Percentiles rank a stretch among this genome's conserved stretches.
Evolutionary conservation across 2,797 vertebrate species (phyloP).

Genomic region (Halcyon smyrnensis): DNA sequence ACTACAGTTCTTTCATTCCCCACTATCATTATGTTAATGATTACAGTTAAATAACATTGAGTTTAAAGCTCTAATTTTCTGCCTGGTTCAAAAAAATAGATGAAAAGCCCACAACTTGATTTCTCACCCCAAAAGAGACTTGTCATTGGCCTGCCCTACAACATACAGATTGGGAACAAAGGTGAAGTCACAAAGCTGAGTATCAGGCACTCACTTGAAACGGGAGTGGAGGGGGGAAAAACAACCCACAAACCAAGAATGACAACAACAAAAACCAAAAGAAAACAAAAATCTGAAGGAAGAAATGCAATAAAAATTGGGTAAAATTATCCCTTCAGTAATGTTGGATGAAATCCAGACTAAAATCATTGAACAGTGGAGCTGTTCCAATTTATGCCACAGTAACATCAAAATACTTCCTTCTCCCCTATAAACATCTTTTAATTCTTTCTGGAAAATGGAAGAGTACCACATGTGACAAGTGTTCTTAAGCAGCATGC

Average conservation of each 20-base stretch:
- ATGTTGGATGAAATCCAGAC: conserved; percentile 17
- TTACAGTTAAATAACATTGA: background rate
- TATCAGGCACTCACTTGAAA: background rate
- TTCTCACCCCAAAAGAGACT: background rate
- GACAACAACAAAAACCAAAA: background rate
- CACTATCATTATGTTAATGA: background rate
- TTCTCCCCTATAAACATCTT: conserved; percentile 13
- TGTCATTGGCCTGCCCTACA: background rate
- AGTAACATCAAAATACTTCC: conserved; percentile 32
- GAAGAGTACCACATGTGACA: background rate
- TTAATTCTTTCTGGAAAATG: conserved; percentile 18
- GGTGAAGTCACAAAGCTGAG: background rate
- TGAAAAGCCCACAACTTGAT: background rate
- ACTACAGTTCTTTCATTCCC: background rate
- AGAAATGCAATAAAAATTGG: background rate
- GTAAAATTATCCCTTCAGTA: conserved; percentile 11
- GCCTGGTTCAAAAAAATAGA: background rate
- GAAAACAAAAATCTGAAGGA: background rate
- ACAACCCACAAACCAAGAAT: background rate
- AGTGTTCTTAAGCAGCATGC: conserved; percentile 20
- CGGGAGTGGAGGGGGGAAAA: background rate
- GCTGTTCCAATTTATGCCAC: conserved; percentile 5
- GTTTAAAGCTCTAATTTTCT: conserved; percentile 1
- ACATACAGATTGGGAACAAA: background rate
- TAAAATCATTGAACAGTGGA: conserved; percentile 5